Evolutionary conservation across 2,888 invertebrate species (phyloP), one percentile per base, ranked within the genome.

Genomic region (Lepidochitona cinerea): DNA sequence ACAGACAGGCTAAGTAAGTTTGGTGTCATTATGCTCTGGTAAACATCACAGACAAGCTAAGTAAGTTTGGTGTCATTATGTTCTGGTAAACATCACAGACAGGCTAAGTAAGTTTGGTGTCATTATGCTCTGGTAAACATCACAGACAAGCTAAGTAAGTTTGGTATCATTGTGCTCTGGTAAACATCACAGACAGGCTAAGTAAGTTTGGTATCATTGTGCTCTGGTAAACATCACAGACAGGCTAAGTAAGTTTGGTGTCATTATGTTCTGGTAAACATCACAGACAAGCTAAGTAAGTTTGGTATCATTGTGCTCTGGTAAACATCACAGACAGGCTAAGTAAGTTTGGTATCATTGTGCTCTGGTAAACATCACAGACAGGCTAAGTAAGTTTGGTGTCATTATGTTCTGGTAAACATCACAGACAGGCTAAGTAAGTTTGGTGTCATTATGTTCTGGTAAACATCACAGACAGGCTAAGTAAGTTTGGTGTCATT

Each of bases 321-420:
- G 49, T 89, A 85, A 92, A 92, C 73, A 90, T 95, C 72, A 92
- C 93, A 0, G 93, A 94, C 36, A 93, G 94, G 89, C 92, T 91
- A 3, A 75, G 91, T 91, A 83, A n/a, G n/a, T n/a, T n/a, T n/a
- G n/a, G n/a, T n/a, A n/a, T n/a, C n/a, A n/a, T n/a, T n/a, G n/a
- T n/a, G n/a, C n/a, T n/a, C n/a, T n/a, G n/a, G n/a, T n/a, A n/a
- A n/a, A n/a, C n/a, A n/a, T n/a, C n/a, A n/a, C n/a, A n/a, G n/a
- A n/a, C n/a, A n/a, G n/a, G 64, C 33, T 64, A 33, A 26, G 64
- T 26, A 64, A 26, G 23, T 33, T 35, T 9, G 14, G 9, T 9
- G 23, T 59, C n/a, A n/a, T n/a, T n/a, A n/a, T n/a, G n/a, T n/a
- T n/a, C n/a, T n/a, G n/a, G n/a, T n/a, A n/a, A n/a, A n/a, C n/a